These are phyloP conservation scores for Leptoclinus maculatus DNA, from an alignment of 2,797 vertebrate genomes.

Conservation along the genomic window DNA sequence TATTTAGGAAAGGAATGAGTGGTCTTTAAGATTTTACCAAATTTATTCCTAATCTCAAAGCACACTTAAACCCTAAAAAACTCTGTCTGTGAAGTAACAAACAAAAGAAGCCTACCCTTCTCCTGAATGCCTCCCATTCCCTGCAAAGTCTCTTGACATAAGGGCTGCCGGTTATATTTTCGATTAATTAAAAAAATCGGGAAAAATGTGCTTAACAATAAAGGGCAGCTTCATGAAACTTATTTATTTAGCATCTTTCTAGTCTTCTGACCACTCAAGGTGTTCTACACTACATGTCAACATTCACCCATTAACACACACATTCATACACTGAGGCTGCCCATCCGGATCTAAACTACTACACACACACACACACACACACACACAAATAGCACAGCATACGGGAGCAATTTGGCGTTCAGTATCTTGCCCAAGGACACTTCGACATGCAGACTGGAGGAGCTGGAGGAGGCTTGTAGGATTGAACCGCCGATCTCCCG, in stretches of 20 bases:
- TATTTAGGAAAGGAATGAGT: neutral
- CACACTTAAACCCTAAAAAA: neutral
- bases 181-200: neutral
- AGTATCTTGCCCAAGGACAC: no score
- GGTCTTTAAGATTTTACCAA: neutral
- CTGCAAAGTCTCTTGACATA: neutral
- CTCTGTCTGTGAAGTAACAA: neutral
- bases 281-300: neutral
- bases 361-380: no score
- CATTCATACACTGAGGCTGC: no score
- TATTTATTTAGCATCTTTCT: neutral
- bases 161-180: neutral
- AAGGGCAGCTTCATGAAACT: no score
- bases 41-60: neutral
- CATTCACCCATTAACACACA: neutral
- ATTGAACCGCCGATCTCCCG: no score
- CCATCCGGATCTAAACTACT: no score
- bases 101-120: neutral
- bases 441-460: no score
- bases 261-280: neutral
- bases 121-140: neutral
- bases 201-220: neutral
- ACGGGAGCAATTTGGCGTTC: no score
- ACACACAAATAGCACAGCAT: no score
- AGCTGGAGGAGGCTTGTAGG: no score